Evolutionary conservation across 2,888 invertebrate genomes (phyloP).

Genomic region (Neuroscelio doddi): DNA sequence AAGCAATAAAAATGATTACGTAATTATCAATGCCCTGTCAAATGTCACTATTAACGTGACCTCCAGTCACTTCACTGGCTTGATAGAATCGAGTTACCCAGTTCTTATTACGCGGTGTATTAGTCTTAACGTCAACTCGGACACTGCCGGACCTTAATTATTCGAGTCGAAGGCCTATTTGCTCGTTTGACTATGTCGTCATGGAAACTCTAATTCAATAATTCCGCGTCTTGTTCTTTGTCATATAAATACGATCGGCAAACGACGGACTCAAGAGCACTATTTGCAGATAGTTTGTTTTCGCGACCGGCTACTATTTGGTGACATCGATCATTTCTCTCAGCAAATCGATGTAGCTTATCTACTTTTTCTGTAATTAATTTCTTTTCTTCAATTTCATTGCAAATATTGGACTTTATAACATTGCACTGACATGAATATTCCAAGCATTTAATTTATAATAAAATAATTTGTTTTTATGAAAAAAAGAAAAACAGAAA

Average conservation of each 20-base stretch:
- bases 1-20: too few species aligned
- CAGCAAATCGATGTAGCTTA: neutral
- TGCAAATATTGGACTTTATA: too few species aligned
- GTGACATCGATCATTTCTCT: slow-evolving; percentile 21
- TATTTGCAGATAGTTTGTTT: slow-evolving; percentile 16
- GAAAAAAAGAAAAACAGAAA: too few species aligned
- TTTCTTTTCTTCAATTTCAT: too few species aligned
- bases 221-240: slow-evolving; percentile 46
- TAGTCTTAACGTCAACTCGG: slow-evolving; percentile 13
- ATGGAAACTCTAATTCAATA: slow-evolving; percentile 65
- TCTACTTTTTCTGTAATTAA: too few species aligned
- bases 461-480: too few species aligned
- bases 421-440: too few species aligned
- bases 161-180: slow-evolving; percentile 49
- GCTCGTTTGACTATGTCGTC: slow-evolving; percentile 50
- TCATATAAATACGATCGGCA: slow-evolving; percentile 39
- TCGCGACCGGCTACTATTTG: slow-evolving; percentile 30
- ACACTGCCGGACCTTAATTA: slow-evolving; percentile 48
- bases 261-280: slow-evolving; percentile 25
- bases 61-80: neutral
- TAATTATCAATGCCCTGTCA: too few species aligned
- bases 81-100: slow-evolving; percentile 6
- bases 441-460: too few species aligned
- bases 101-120: slow-evolving; percentile 4
- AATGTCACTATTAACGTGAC: neutral